A percentile compares a stretch with the other conserved stretches of the same genome.
phyloP scores from a whole-genome alignment of 2,113 vertebrate genomes.

The Xiphorhynchus elegans region DNA sequence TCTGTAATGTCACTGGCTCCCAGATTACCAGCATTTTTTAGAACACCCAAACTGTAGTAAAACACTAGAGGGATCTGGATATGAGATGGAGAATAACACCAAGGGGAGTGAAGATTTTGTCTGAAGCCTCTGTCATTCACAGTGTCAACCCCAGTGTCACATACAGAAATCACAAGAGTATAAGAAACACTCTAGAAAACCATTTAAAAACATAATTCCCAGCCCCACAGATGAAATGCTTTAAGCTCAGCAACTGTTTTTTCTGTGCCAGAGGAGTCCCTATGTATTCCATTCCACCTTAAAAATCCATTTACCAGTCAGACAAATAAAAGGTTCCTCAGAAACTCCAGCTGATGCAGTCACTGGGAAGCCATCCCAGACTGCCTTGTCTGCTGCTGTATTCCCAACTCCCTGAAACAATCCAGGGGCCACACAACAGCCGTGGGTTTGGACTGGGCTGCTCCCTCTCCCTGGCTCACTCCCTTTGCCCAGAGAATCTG shows the following conservation, averaged over 20 bases:
- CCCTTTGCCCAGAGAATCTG: background rate
- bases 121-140: background rate
- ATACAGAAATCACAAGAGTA: background rate
- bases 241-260: background rate
- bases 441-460: fast-evolving
- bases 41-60: background rate
- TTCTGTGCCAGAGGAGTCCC: background rate
- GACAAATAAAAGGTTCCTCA: background rate
- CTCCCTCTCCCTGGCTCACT: background rate
- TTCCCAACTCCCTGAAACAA: background rate
- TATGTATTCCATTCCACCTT: background rate
- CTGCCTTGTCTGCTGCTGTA: background rate
- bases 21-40: background rate
- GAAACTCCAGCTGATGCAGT: background rate
- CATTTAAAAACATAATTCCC: background rate
- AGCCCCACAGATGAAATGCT: background rate
- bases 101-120: background rate
- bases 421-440: background rate
- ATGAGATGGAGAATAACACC: background rate
- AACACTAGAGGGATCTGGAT: background rate
- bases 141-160: background rate
- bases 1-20: background rate
- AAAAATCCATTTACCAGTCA: background rate
- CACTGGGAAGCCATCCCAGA: background rate
- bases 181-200: background rate